These are phyloP conservation scores for Vireo altiloquus DNA, from an alignment of 2,113 vertebrate species.

Conservation along the genomic window DNA sequence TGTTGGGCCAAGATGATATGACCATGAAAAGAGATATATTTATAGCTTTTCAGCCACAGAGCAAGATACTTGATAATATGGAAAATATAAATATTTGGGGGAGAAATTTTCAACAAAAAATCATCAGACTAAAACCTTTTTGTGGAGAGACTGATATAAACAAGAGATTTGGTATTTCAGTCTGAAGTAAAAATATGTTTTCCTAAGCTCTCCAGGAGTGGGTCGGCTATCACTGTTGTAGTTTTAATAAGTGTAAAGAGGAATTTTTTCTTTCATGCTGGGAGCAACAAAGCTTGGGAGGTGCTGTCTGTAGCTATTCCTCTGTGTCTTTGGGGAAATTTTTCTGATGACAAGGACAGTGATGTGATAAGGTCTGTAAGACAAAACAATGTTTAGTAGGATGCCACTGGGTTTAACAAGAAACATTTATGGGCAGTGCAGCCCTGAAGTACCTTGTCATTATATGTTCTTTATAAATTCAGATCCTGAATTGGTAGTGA, in stretches of 20 bases:
- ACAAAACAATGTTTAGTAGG: neutral
- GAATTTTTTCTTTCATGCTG: neutral
- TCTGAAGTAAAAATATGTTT: neutral
- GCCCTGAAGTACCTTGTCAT: neutral
- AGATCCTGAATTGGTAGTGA: neutral
- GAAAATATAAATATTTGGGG: neutral
- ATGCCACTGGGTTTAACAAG: neutral
- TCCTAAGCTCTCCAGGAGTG: neutral
- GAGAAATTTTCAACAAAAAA: neutral
- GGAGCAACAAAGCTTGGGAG: neutral
- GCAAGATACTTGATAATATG: neutral
- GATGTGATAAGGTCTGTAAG: neutral
- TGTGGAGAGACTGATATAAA: neutral
- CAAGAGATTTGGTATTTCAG: neutral
- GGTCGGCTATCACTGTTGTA: neutral
- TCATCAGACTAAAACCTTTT: neutral
- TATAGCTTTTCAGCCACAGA: neutral
- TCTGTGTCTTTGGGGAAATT: neutral
- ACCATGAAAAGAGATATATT: neutral
- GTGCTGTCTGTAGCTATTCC: neutral
- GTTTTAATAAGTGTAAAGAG: neutral
- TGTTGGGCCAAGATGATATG: neutral
- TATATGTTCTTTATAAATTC: neutral
- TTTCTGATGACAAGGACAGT: neutral
- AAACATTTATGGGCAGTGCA: neutral